These are phyloP conservation scores for Rotaria socialis DNA, from an alignment of 2,888 invertebrate species.

Conservation along the genomic window DNA sequence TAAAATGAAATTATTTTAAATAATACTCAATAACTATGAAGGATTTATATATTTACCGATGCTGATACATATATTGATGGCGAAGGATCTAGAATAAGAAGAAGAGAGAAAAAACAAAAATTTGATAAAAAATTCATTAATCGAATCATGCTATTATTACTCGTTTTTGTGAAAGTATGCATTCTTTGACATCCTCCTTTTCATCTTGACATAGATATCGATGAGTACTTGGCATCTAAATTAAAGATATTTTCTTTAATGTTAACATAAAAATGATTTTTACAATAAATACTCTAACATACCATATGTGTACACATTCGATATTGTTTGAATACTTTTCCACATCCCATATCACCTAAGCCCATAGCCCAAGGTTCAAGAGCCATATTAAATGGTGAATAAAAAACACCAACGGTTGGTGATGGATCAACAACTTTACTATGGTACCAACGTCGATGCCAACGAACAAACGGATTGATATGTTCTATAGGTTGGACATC, in stretches of 20 bases:
- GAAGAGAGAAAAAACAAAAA: neutral
- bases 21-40: neutral
- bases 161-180: neutral
- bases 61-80: constrained; percentile 30
- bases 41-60: neutral
- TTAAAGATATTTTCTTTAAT: neutral
- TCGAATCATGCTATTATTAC: neutral
- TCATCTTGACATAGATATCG: constrained; percentile 20
- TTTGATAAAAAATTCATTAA: neutral
- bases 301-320: constrained; percentile 27
- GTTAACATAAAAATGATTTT: no score
- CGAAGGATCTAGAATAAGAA: neutral
- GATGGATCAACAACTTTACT: neutral
- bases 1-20: neutral
- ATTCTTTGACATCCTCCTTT: neutral
- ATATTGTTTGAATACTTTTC: neutral
- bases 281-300: no score
- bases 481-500: neutral
- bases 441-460: neutral
- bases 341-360: neutral
- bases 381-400: constrained; percentile 4
- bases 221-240: neutral
- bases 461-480: constrained; percentile 12
- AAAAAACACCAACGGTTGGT: neutral
- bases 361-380: neutral